Percentiles rank a stretch among this genome's conserved stretches.
Evolutionary conservation across 2,888 invertebrate genomes (phyloP).

Genomic region (Phyto melanocephala): DNA sequence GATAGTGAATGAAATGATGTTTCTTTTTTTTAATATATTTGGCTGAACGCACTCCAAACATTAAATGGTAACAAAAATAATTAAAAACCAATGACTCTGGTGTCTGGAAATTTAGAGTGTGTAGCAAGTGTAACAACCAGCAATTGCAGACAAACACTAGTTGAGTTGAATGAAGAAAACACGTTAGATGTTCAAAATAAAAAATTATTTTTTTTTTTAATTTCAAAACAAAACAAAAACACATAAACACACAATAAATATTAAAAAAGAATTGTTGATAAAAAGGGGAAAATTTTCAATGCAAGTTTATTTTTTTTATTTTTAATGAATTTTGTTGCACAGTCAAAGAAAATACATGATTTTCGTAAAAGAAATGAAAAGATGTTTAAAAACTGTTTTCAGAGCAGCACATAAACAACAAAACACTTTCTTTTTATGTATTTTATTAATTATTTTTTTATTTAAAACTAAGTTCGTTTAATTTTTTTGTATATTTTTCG

Average conservation of each 20-base stretch:
- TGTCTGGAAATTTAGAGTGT: constrained; percentile 44
- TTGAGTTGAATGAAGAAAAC: constrained; percentile 33
- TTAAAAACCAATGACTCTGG: constrained; percentile 31
- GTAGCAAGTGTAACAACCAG: constrained; percentile 49
- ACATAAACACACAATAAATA: constrained; percentile 18
- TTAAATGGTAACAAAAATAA: constrained; percentile 44
- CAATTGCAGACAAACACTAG: not conserved
- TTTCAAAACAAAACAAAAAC: constrained; percentile 35
- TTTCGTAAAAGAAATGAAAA: constrained; percentile 9
- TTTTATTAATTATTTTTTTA: not conserved
- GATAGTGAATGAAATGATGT: constrained; percentile 46
- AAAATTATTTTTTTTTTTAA: no score
- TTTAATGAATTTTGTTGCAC: not conserved
- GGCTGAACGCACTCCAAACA: constrained; percentile 33
- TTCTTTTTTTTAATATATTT: constrained; percentile 11
- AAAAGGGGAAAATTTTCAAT: constrained; percentile 46
- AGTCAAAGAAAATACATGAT: constrained; percentile 25
- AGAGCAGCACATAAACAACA: not conserved
- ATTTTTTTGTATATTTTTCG: not conserved
- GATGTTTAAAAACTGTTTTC: constrained; percentile 19
- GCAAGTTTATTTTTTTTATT: constrained; percentile 18
- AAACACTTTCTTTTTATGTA: constrained; percentile 53
- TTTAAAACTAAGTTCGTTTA: constrained; percentile 14
- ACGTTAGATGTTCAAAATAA: constrained; percentile 29
- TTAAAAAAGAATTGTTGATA: constrained; percentile 47